Conservation (phyloP, 2,888 invertebrate species). For the Phortica magna region DNA sequence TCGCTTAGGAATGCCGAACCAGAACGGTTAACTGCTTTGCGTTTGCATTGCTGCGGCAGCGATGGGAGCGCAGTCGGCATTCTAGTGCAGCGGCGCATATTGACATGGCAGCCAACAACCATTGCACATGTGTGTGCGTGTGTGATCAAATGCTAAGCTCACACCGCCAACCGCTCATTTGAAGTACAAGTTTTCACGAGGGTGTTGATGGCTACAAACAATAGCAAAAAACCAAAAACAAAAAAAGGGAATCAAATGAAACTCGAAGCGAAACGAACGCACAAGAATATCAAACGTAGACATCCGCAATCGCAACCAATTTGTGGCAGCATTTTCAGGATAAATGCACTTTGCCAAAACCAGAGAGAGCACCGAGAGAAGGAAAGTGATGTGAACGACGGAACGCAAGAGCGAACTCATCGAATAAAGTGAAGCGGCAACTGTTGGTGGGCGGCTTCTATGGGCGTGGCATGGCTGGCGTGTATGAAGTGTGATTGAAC, state of each 20-base stretch:
- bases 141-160: constrained; percentile 6
- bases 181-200: not conserved
- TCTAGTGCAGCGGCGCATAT: constrained; percentile 8
- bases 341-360: constrained; percentile 21
- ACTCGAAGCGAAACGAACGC: not conserved
- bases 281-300: constrained; percentile 29
- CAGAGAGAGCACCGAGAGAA: not conserved
- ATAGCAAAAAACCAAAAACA: not conserved
- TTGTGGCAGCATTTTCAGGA: constrained; percentile 47
- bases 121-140: constrained; percentile 1
- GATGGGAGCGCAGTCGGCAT: not conserved
- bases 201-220: not conserved
- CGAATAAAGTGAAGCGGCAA: constrained; percentile 3
- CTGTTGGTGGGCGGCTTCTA: not conserved
- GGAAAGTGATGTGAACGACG: not conserved
- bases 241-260: not conserved
- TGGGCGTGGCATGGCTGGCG: too few species aligned
- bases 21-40: not conserved
- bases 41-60: too few species aligned
- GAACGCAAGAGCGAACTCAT: not conserved
- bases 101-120: not conserved
- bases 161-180: not conserved
- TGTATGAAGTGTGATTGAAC: too few species aligned
- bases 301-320: constrained; percentile 54
- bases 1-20: not conserved